Evolutionary conservation across 2,888 invertebrate genomes (phyloP).

Genomic region (Deilephila porcellus): DNA sequence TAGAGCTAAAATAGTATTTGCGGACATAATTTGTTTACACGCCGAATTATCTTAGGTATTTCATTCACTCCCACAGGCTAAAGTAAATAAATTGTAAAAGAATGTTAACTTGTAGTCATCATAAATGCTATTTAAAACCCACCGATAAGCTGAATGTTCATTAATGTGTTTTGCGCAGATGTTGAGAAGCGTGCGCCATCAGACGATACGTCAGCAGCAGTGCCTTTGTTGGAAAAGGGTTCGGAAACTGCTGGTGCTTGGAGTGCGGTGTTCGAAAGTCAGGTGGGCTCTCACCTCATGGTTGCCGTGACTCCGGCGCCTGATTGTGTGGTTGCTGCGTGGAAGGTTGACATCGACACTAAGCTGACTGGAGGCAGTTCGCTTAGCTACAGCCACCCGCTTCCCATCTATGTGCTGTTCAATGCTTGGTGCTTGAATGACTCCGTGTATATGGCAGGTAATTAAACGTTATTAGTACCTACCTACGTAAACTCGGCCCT

Average conservation of each 20-base stretch:
- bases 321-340: conserved; percentile 91
- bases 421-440: conserved; percentile 94
- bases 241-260: conserved; percentile 87
- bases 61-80: background rate
- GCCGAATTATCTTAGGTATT: background rate
- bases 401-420: conserved; percentile 92
- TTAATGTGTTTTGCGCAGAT: conserved; percentile 73
- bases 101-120: conserved; percentile 10
- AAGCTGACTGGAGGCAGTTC: conserved; percentile 88
- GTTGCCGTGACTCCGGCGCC: conserved; percentile 89
- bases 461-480: background rate
- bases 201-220: conserved; percentile 90
- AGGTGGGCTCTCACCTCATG: conserved; percentile 86
- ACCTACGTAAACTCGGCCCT: too few species aligned
- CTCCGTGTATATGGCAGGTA: conserved; percentile 88
- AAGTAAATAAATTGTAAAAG: background rate
- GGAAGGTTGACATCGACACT: conserved; percentile 93
- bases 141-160: conserved; percentile 40
- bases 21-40: too few species aligned
- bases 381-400: conserved; percentile 90
- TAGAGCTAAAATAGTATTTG: too few species aligned
- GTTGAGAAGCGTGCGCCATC: conserved; percentile 91
- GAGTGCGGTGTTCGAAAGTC: conserved; percentile 89
- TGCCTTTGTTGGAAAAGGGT: conserved; percentile 88
- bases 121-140: conserved; percentile 45